Base-by-base conservation (phyloP, 2,888 invertebrate genomes). In the Conistra vaccinii region DNA sequence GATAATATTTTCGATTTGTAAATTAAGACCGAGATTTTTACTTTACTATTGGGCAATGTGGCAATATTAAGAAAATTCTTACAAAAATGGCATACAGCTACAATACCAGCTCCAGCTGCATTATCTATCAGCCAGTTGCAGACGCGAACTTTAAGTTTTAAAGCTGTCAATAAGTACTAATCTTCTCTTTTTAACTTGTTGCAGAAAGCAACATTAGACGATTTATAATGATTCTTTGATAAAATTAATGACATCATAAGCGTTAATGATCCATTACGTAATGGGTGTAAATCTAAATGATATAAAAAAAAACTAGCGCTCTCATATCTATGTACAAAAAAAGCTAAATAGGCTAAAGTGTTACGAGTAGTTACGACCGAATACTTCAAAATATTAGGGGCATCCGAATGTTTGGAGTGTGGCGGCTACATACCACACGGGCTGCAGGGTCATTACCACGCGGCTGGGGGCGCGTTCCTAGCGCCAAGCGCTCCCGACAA, bases 391-490 rank as follows among this genome's bases (percentile, higher is more conserved):
- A 61, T 51, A 72, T 76, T 58, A 66, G 17, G 48, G 42, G 60
- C 69, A 58, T 45, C 39, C 7, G 67, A 85, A 77, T 69, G 65
- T 85, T 85, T 69, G 29, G 45, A 60, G 66, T 53, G 68, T 75
- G 74, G 69, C 87, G 72, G 88, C 81, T 90, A 90, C 91, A 85
- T 91, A 91, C 91, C 90, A 80, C 85, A 88, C 73, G 71, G 89
- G 85, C 58, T 74, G 88, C 89, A 90, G 90, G 92, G 91, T 92
- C 92, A 93, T 93, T 93, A 93, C 92, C 92, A 90, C 92, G 88
- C 90, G 89, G 85, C 87, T 88, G 89, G 90, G 91, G 90, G 90
- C 89, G 89, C 91, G 90, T 83, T 88, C 87, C 87, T 87, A 90
- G 84, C 87, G 88, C 80, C 86, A 83, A 85, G 83, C 83, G 84